phyloP scores from a whole-genome alignment of 2,888 invertebrate genomes.

The Xylophagus ater region DNA sequence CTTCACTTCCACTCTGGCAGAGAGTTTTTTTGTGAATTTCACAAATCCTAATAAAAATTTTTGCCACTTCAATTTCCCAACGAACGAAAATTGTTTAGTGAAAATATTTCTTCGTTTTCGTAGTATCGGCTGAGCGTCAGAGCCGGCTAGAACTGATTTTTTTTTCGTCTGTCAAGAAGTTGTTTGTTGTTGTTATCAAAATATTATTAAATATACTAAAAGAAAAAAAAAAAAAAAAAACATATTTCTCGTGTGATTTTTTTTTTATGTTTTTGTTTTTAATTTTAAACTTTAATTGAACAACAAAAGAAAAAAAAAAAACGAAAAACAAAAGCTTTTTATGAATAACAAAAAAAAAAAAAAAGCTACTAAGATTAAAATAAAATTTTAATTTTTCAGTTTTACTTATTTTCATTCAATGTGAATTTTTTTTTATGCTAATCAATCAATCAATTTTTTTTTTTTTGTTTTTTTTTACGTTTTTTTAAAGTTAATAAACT shows the following conservation, averaged over 20 bases:
- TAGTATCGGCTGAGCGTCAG: slow-evolving; percentile 39
- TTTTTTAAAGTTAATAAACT: too few species aligned
- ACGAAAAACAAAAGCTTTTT: not conserved
- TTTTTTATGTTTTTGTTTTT: slow-evolving; percentile 10
- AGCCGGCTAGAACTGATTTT: slow-evolving; percentile 26
- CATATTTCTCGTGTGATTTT: slow-evolving; percentile 11
- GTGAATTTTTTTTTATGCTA: too few species aligned
- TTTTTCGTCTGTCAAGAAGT: slow-evolving; percentile 2
- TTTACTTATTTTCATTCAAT: not conserved
- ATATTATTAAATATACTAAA: too few species aligned
- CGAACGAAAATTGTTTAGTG: too few species aligned
- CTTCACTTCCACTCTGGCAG: too few species aligned
- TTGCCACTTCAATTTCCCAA: too few species aligned
- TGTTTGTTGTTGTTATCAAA: slow-evolving; percentile 11
- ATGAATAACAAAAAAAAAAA: too few species aligned
- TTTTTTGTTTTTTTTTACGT: too few species aligned
- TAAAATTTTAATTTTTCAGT: not conserved
- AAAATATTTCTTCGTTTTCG: slow-evolving; percentile 16
- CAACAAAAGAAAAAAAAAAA: slow-evolving; percentile 2
- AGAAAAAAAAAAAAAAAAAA: too few species aligned
- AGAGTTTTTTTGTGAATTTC: too few species aligned
- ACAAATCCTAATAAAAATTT: too few species aligned
- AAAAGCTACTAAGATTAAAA: not conserved
- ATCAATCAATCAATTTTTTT: too few species aligned
- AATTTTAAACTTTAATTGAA: slow-evolving; percentile 4